Conservation (phyloP, 2,888 invertebrate genomes). For the Coleophora flavipennella region DNA sequence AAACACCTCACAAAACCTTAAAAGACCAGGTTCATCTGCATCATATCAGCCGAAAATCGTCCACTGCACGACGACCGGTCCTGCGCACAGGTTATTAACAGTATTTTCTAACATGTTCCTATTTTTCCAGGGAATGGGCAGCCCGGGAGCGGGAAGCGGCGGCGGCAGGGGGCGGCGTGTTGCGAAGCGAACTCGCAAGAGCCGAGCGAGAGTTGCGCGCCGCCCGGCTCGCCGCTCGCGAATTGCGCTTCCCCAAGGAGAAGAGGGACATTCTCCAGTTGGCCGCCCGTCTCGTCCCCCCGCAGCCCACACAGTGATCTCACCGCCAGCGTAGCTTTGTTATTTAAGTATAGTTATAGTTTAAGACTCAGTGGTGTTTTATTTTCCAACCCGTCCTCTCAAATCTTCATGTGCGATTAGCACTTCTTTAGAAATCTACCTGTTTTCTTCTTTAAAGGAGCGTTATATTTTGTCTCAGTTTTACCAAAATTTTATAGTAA, state of each 20-base stretch:
- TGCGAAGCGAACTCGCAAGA: conserved; percentile 84
- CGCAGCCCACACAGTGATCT: conserved; percentile 61
- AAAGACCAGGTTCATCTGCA: no score
- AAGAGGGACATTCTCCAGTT: conserved; percentile 94
- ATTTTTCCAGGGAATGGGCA: conserved; percentile 82
- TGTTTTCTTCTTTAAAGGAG: no score
- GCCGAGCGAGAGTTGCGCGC: conserved; percentile 90
- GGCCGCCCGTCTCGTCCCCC: conserved; percentile 85
- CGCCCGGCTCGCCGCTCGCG: conserved; percentile 90
- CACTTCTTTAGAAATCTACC: neutral
- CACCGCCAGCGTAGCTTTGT: conserved; percentile 42
- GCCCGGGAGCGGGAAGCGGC: conserved; percentile 71
- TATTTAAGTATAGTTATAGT: conserved; percentile 36
- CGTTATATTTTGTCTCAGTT: no score
- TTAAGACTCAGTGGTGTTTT: conserved; percentile 5
- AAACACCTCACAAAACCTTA: no score
- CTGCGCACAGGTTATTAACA: no score
- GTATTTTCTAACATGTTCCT: no score
- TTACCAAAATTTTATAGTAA: no score
- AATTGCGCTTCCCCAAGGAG: conserved; percentile 94
- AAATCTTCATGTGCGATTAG: neutral
- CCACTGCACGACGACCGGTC: no score
- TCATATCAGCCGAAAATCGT: no score
- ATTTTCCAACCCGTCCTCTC: neutral
- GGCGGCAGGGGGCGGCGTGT: conserved; percentile 70